These are phyloP conservation scores for Ceramica pisi DNA, from an alignment of 2,888 invertebrate genomes.

Conservation along the genomic window DNA sequence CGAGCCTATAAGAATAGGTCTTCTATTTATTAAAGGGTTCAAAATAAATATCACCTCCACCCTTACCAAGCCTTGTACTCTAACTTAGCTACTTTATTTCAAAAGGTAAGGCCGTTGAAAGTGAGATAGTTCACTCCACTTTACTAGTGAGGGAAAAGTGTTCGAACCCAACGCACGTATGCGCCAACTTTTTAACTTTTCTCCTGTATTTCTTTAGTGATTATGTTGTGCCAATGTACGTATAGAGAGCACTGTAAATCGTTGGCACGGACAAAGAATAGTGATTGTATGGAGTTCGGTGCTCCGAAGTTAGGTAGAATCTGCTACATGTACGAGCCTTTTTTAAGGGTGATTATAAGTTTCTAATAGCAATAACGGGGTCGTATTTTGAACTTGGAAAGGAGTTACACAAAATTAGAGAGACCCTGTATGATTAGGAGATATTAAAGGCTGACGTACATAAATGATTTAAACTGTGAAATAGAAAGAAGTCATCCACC, in stretches of 20 bases:
- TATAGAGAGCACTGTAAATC: constrained; percentile 49
- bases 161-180: constrained; percentile 78
- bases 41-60: constrained; percentile 70
- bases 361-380: neutral
- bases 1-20: neutral
- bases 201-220: constrained; percentile 66
- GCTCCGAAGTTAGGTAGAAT: neutral
- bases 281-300: constrained; percentile 4
- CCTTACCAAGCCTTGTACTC: constrained; percentile 63
- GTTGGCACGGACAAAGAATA: constrained; percentile 52
- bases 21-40: neutral
- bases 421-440: too few species aligned
- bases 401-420: too few species aligned
- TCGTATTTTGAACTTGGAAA: neutral
- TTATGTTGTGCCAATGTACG: constrained; percentile 58
- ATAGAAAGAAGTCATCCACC: too few species aligned
- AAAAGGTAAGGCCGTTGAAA: constrained; percentile 85
- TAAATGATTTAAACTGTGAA: too few species aligned
- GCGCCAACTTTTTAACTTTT: constrained; percentile 77
- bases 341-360: neutral
- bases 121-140: constrained; percentile 86
- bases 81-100: constrained; percentile 85
- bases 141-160: constrained; percentile 66
- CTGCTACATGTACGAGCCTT: neutral
- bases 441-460: neutral